Evolutionary conservation across 2,113 vertebrate genomes (phyloP), one percentile per base, ranked within the genome.

Genomic region (Hemibagrus wyckioides): DNA sequence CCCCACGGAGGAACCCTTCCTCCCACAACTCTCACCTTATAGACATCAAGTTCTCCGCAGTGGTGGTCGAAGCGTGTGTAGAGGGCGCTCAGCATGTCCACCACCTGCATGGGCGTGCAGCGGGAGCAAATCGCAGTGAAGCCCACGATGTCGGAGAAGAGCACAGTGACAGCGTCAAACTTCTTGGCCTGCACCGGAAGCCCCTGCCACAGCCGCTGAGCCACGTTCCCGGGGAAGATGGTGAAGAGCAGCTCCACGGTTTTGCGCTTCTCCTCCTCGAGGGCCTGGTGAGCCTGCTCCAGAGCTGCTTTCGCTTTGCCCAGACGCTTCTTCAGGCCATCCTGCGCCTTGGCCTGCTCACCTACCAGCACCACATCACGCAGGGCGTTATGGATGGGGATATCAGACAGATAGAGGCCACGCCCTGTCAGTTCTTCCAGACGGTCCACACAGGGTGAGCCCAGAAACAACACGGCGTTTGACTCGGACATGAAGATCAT

Each of bases 401-500:
- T 99, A 93, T 99, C 98, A 0, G 98, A 99, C 86, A 99, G 95
- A 89, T 99, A 99, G 85, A 99, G 94, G 76, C 98, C 98, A 2
- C 96, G 95, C 77, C 98, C 98, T 9, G 97, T 99, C 71, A 99
- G 96, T 93, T 99, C 97, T 92, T 99, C 98, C 80, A 99, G 91
- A 91, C 97, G 96, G 90, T 99, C 98, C 91, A 99, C 98, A 86
- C 98, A 99, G 0, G 98, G 98, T 0, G 98, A 99, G 75, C 98
- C 98, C 94, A 99, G 89, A 91, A 99, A 99, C 41, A 99, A 92
- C 90, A 99, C 95, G 21, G 95, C 95, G 44, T 96, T 97, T 85
- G 97, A 98, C 91, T 99, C 98, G n/a, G 97, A 93, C 85, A 99
- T 96, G 89, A 97, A 99, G 91, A 99, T 97, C 98, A 99, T 99